phyloP scores from a whole-genome alignment of 2,797 vertebrate species.

The Trematomus bernacchii region DNA sequence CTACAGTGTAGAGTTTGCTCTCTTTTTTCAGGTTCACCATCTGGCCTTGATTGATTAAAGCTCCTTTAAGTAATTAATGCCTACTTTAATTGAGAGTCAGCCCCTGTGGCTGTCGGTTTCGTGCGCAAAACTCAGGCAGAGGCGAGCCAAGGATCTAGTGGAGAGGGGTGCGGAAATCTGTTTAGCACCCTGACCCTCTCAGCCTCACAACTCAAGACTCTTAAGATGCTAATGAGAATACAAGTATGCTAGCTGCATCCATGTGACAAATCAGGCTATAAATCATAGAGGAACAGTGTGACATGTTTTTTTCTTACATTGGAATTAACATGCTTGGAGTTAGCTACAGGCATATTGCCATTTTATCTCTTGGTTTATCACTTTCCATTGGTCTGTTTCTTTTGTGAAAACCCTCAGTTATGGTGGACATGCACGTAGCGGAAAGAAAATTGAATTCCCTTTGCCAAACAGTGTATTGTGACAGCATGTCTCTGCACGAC shows the following conservation, averaged over 20 bases:
- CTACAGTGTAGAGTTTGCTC: conserved; percentile 58
- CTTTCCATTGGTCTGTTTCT: conserved; percentile 62
- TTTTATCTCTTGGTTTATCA: conserved; percentile 69
- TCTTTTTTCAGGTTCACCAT: conserved; percentile 75
- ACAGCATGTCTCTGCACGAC: conserved; percentile 61
- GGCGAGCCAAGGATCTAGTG: conserved; percentile 67
- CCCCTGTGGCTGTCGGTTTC: conserved; percentile 70
- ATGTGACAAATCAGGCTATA: conserved; percentile 74
- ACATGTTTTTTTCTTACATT: conserved; percentile 62
- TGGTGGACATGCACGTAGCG: conserved; percentile 54
- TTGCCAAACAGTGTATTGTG: conserved; percentile 71
- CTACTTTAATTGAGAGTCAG: conserved; percentile 82
- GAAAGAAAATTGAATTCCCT: conserved; percentile 74
- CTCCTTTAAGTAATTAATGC: conserved; percentile 85
- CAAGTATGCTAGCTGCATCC: conserved; percentile 67
- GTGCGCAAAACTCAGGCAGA: conserved; percentile 61
- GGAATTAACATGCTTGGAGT: conserved; percentile 60
- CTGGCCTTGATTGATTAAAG: conserved; percentile 86
- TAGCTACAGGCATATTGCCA: conserved; percentile 37
- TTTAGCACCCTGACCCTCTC: conserved; percentile 78
- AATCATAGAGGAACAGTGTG: conserved; percentile 69
- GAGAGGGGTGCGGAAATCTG: conserved; percentile 75
- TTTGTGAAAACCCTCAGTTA: conserved; percentile 59
- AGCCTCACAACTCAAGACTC: conserved; percentile 70
- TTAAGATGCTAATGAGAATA: conserved; percentile 77